Percentiles rank a stretch among this genome's conserved stretches.
Conservation (phyloP, 2,797 vertebrate species). For the Macropus fuliginosus region DNA sequence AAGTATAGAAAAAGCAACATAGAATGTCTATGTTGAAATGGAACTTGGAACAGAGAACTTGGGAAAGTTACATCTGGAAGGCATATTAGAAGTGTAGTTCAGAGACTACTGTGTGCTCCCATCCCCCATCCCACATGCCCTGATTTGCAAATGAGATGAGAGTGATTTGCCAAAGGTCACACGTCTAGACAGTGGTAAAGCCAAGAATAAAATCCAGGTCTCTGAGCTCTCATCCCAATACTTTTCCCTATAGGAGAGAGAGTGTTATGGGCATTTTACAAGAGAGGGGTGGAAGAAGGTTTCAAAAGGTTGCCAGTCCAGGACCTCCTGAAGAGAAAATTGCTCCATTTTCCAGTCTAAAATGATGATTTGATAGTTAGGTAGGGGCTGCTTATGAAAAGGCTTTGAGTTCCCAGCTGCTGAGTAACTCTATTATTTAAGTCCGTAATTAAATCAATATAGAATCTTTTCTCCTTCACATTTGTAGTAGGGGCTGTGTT, state of each 20-base stretch:
- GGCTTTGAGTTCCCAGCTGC: neutral
- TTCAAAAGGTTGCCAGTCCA: neutral
- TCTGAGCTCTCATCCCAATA: neutral
- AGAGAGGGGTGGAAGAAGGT: neutral
- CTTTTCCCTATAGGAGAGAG: neutral
- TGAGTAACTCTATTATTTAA: neutral
- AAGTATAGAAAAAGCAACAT: neutral
- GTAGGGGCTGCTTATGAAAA: neutral
- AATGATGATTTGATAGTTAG: conserved; percentile 7
- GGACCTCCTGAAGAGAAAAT: neutral
- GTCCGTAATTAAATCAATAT: neutral
- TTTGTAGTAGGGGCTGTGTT: neutral
- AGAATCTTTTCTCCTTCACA: neutral
- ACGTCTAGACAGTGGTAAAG: neutral
- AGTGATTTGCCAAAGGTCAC: neutral
- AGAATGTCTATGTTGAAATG: neutral
- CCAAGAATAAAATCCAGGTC: neutral
- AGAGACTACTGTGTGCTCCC: neutral
- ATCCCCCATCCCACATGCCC: neutral
- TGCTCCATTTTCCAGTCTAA: neutral
- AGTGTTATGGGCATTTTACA: neutral
- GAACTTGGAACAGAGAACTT: neutral
- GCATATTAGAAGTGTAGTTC: neutral
- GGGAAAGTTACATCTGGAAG: neutral
- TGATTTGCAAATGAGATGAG: neutral